Conservation (phyloP, 2,888 invertebrate genomes). For the Mamestra brassicae region DNA sequence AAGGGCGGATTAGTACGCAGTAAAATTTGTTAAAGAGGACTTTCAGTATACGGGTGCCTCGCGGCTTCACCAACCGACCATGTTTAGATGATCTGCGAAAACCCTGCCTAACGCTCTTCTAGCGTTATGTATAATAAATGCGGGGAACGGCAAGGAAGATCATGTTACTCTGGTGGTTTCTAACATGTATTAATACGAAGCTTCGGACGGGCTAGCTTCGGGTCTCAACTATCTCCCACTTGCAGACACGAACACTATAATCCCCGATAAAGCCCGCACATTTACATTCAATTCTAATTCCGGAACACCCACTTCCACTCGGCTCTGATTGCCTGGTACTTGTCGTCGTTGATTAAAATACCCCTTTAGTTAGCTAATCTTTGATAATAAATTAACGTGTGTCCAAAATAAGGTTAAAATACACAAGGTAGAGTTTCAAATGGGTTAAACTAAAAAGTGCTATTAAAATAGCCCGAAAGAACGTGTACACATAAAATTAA, state of each 20-base stretch:
- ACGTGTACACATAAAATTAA: conserved; percentile 80
- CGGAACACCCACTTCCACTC: conserved; percentile 85
- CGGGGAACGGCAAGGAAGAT: conserved; percentile 58
- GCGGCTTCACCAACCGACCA: conserved; percentile 75
- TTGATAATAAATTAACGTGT: conserved; percentile 62
- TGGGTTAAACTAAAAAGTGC: conserved; percentile 53
- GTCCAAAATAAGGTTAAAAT: conserved; percentile 37
- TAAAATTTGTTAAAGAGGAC: conserved; percentile 90
- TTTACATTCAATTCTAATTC: conserved; percentile 91
- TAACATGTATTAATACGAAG: conserved; percentile 80
- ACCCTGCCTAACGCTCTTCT: conserved; percentile 3
- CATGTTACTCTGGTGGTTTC: conserved; percentile 69
- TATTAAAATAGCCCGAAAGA: conserved; percentile 59
- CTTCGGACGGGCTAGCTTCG: conserved; percentile 79
- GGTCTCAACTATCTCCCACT: conserved; percentile 88
- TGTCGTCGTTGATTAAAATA: conserved; percentile 88
- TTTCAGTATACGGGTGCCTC: conserved; percentile 84
- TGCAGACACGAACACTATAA: conserved; percentile 91
- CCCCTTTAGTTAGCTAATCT: conserved; percentile 70
- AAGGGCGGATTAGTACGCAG: conserved; percentile 88
- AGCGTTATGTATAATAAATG: conserved; percentile 5
- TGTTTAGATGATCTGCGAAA: conserved; percentile 65
- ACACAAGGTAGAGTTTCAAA: conserved; percentile 39
- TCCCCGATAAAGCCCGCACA: conserved; percentile 92
- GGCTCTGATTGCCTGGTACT: conserved; percentile 88